Evolutionary conservation across 2,797 vertebrate genomes (phyloP).

Genomic region (Phyllotis vaccarum): DNA sequence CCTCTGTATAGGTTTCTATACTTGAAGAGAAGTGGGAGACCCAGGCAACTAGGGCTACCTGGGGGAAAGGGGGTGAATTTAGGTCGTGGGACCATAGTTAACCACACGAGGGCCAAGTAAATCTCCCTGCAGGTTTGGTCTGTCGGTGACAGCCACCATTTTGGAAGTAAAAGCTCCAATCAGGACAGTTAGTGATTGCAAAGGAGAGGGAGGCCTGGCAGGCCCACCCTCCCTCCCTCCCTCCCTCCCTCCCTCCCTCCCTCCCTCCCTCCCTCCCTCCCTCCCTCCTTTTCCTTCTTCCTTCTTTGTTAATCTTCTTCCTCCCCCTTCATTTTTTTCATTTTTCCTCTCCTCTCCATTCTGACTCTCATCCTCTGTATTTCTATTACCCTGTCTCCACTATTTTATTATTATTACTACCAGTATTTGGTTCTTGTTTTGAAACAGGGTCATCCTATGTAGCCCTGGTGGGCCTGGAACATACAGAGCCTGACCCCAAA

Average conservation of each 20-base stretch:
- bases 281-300: fast-evolving
- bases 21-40: neutral
- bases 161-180: neutral
- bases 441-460: no score
- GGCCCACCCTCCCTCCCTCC: neutral
- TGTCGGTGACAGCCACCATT: no score
- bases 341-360: neutral
- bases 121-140: neutral
- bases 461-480: neutral
- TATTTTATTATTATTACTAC: neutral
- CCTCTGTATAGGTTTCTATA: neutral
- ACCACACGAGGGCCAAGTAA: neutral
- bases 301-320: no score
- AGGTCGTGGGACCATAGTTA: neutral
- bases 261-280: fast-evolving
- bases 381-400: neutral
- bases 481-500: neutral
- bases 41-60: fast-evolving
- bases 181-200: fast-evolving
- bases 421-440: neutral
- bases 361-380: neutral
- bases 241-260: fast-evolving
- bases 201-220: no score
- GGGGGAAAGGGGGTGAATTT: no score
- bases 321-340: fast-evolving